Evolutionary conservation across 2,888 invertebrate genomes (phyloP).

Genomic region (Sarcophaga rosellei): DNA sequence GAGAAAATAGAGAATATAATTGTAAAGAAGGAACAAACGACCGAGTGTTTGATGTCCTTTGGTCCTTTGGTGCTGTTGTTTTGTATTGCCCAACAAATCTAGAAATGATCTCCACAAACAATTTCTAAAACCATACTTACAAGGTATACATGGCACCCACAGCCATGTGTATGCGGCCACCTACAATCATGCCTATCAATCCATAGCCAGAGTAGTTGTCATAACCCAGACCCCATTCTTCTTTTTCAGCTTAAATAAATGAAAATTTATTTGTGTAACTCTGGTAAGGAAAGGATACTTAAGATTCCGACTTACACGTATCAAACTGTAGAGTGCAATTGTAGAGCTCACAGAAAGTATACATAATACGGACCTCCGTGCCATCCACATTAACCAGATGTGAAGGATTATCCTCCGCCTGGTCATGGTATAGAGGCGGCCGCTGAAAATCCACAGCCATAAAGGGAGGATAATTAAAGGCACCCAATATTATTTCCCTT

Average conservation of each 20-base stretch:
- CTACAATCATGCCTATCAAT: conserved; percentile 84
- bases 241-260: conserved; percentile 78
- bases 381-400: conserved; percentile 82
- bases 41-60: not conserved
- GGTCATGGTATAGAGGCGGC: conserved; percentile 70
- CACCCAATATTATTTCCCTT: conserved; percentile 73
- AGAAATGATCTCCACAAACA: too few species aligned
- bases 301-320: conserved; percentile 71
- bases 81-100: too few species aligned
- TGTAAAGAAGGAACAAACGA: too few species aligned
- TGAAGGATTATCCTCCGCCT: conserved; percentile 58
- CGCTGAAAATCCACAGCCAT: conserved; percentile 74
- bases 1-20: too few species aligned
- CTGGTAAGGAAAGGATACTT: too few species aligned
- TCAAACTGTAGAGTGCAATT: conserved; percentile 81
- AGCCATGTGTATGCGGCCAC: conserved; percentile 83
- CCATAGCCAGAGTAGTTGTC: conserved; percentile 85
- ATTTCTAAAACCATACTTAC: conserved; percentile 42
- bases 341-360: conserved; percentile 79
- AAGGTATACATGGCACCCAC: conserved; percentile 73
- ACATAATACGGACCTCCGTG: conserved; percentile 80
- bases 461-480: conserved; percentile 78
- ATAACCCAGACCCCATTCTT: conserved; percentile 86
- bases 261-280: too few species aligned
- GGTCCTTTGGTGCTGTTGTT: too few species aligned